Conservation (phyloP, 2,888 invertebrate species). For the Linyphia triangularis region DNA sequence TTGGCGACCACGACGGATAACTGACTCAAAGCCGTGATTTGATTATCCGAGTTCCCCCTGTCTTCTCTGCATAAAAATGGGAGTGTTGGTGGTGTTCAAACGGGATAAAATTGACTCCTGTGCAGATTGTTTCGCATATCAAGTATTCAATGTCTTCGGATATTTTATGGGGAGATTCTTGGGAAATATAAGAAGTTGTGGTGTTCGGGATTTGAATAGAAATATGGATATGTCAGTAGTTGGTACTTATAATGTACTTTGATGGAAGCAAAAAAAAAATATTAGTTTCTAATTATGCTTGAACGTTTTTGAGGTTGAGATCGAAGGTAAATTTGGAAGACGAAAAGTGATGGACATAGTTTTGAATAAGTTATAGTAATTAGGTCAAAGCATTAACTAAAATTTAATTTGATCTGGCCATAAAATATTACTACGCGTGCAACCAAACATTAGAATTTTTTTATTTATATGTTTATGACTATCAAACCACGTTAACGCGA, state of each 20-base stretch:
- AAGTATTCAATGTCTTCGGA: not conserved
- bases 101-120: conserved; percentile 35
- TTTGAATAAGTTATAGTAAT: too few species aligned
- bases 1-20: conserved; percentile 44
- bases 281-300: too few species aligned
- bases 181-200: not conserved
- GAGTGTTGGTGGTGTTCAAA: conserved; percentile 29
- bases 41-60: conserved; percentile 57
- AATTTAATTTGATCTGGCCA: too few species aligned
- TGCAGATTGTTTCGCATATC: conserved; percentile 69
- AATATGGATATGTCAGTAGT: not conserved
- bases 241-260: not conserved
- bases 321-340: too few species aligned
- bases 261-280: not conserved
- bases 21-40: conserved; percentile 60
- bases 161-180: not conserved
- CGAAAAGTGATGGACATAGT: too few species aligned
- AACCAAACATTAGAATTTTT: too few species aligned
- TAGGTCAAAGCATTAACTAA: too few species aligned
- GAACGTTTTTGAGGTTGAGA: too few species aligned
- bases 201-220: not conserved
- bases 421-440: too few species aligned
- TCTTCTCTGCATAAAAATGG: conserved; percentile 36
- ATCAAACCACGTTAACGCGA: too few species aligned
- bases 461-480: too few species aligned